Percentiles rank a stretch among this genome's conserved stretches.
Evolutionary conservation across 2,797 vertebrate species (phyloP).

Genomic region (Lindbergichthys nudifrons): DNA sequence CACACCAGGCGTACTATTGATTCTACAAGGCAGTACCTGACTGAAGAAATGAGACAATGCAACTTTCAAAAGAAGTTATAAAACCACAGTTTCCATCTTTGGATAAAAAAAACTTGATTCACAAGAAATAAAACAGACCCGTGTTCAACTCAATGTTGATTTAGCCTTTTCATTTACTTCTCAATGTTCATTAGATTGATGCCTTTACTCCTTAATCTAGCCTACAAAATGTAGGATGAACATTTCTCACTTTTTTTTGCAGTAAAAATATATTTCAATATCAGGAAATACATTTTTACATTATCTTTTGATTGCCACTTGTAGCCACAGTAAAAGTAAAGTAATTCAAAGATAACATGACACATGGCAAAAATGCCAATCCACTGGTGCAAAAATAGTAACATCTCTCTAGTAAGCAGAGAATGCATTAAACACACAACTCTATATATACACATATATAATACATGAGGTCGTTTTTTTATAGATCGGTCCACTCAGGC

Average conservation of each 20-base stretch:
- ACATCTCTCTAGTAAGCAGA: slow-evolving; percentile 22
- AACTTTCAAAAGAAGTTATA: neutral
- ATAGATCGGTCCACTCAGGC: neutral
- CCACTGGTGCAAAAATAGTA: slow-evolving; percentile 40
- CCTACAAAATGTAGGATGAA: too few relatives aligned
- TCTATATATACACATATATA: slow-evolving; percentile 24
- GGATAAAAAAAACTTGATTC: neutral
- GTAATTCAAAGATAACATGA: neutral
- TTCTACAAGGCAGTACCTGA: neutral
- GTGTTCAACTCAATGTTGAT: too few relatives aligned
- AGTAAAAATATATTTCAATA: too few relatives aligned
- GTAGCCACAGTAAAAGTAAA: neutral
- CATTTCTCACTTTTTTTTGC: too few relatives aligned
- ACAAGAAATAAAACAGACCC: too few relatives aligned
- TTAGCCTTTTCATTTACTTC: too few relatives aligned
- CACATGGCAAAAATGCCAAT: slow-evolving; percentile 8
- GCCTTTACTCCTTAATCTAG: too few relatives aligned
- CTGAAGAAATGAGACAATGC: neutral
- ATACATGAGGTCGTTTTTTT: slow-evolving; percentile 44
- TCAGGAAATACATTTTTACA: neutral
- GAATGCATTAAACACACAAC: slow-evolving; percentile 36
- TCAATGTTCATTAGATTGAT: too few relatives aligned
- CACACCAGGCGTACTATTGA: neutral
- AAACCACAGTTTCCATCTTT: neutral
- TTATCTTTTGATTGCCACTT: neutral